These are phyloP conservation scores for Osmerus mordax DNA, from an alignment of 2,113 vertebrate species.

Conservation along the genomic window DNA sequence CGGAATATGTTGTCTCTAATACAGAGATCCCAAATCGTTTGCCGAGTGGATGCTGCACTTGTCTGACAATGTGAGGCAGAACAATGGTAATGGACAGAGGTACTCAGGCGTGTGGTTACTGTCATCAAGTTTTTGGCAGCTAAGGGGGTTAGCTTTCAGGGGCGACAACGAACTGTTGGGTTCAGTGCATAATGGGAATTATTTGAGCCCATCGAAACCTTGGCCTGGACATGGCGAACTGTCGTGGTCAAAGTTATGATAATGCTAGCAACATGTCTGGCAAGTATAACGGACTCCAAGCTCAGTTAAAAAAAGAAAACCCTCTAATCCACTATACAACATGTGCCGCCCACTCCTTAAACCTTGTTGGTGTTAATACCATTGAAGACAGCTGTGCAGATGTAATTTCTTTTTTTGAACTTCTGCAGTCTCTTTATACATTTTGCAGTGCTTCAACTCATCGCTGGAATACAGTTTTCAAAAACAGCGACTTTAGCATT, in stretches of 20 bases:
- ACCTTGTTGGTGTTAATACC: constrained; percentile 9
- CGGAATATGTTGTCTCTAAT: neutral
- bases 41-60: neutral
- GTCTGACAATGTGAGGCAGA: no score
- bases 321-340: constrained; percentile 8
- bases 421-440: no score
- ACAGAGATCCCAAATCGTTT: neutral
- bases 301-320: constrained; percentile 12
- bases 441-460: no score
- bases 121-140: no score
- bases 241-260: neutral
- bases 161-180: no score
- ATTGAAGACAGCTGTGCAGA: constrained; percentile 2
- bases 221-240: constrained; percentile 1
- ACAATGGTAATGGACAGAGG: no score
- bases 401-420: neutral
- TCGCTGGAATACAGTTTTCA: no score
- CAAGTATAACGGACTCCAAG: constrained; percentile 9
- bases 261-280: neutral
- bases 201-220: constrained; percentile 10
- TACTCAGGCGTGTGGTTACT: no score
- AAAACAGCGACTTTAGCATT: no score
- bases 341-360: constrained; percentile 2
- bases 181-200: no score
- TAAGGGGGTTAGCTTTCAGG: no score